Percentiles rank a stretch among this genome's conserved stretches.
These are phyloP conservation scores for Amazonetta brasiliensis DNA, from an alignment of 2,797 vertebrate genomes.

Conservation along the genomic window DNA sequence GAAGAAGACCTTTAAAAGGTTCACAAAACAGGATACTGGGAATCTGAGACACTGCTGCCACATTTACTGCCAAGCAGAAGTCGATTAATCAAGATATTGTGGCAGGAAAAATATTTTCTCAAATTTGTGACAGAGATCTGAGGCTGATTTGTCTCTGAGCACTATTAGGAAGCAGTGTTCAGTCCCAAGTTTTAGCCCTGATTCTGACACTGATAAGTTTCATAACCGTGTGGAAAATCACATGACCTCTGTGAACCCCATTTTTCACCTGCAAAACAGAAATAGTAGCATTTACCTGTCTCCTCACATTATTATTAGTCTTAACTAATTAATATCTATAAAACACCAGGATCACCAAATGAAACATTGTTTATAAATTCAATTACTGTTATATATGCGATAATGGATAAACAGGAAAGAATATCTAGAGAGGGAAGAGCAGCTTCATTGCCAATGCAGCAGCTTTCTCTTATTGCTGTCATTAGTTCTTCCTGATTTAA, in stretches of 20 bases:
- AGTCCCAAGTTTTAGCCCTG: not conserved
- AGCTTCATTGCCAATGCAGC: not conserved
- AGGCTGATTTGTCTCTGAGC: not conserved
- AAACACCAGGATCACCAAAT: not conserved
- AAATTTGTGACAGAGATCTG: not conserved
- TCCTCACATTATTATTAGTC: not conserved
- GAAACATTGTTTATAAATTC: not conserved
- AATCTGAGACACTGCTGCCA: not conserved
- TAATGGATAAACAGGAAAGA: not conserved
- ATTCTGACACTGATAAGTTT: not conserved
- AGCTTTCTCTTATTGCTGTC: not conserved
- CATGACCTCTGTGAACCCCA: rapidly evolving
- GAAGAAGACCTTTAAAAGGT: conserved; percentile 9
- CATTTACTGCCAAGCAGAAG: not conserved
- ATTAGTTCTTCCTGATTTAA: not conserved
- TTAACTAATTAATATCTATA: not conserved
- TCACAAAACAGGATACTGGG: not conserved
- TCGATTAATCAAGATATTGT: not conserved
- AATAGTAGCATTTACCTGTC: not conserved
- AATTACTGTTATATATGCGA: not conserved
- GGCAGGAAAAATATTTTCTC: conserved; percentile 11
- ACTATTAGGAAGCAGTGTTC: not conserved
- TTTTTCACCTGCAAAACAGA: not conserved
- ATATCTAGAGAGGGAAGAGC: not conserved
- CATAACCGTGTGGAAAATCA: not conserved